Evolutionary conservation across 2,113 vertebrate species (phyloP).

Genomic region (Phodopus roborovskii): DNA sequence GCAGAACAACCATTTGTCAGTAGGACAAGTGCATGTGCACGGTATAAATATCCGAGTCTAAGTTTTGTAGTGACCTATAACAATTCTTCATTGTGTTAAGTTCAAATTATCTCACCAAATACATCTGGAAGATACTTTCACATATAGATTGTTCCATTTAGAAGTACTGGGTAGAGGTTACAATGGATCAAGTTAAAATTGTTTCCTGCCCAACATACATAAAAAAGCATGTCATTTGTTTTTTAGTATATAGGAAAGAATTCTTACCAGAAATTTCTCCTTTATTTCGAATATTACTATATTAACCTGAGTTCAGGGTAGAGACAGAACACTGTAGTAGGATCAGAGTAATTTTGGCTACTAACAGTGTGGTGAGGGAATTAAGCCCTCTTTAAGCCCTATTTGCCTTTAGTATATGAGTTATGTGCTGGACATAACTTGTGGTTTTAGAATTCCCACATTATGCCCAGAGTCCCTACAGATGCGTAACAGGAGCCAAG

Average conservation of each 20-base stretch:
- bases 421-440: neutral
- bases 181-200: neutral
- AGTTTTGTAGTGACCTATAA: neutral
- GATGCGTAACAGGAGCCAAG: neutral
- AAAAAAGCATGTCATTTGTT: neutral
- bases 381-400: neutral
- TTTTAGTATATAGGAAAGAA: neutral
- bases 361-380: neutral
- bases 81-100: constrained; percentile 35
- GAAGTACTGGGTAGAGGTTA: constrained; percentile 14
- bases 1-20: constrained; percentile 50
- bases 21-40: constrained; percentile 68
- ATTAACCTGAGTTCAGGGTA: neutral
- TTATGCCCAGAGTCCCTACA: neutral
- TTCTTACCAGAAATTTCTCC: constrained; percentile 32
- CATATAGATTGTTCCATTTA: neutral
- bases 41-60: constrained; percentile 41
- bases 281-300: constrained; percentile 23
- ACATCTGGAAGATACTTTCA: neutral
- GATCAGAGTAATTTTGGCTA: neutral
- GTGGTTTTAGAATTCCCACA: constrained; percentile 25
- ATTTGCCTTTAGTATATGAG: neutral
- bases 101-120: constrained; percentile 1
- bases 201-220: neutral
- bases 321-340: neutral